Evolutionary conservation across 2,797 vertebrate species (phyloP).

Genomic region (Picus viridis): DNA sequence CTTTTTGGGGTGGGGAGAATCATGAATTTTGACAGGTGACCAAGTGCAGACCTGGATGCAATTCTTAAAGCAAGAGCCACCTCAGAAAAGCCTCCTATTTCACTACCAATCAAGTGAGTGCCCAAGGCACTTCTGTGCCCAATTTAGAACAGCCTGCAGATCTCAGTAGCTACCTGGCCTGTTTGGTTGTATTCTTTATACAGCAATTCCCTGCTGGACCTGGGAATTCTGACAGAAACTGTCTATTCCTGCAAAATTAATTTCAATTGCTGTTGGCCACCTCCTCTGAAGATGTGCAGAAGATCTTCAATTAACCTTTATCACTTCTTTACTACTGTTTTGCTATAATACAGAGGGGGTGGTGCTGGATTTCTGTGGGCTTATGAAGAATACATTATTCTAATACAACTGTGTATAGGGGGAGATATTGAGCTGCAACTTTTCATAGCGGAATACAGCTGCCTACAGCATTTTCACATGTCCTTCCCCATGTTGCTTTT

Average conservation of each 20-base stretch:
- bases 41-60: neutral
- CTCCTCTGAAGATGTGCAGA: neutral
- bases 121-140: neutral
- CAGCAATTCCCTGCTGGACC: neutral
- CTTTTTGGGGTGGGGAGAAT: neutral
- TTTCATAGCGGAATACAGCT: neutral
- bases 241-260: neutral
- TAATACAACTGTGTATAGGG: neutral
- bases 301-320: neutral
- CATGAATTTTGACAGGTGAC: neutral
- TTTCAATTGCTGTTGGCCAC: neutral
- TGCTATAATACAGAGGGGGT: neutral
- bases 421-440: neutral
- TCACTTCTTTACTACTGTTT: neutral
- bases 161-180: neutral
- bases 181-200: neutral
- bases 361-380: neutral
- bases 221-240: neutral
- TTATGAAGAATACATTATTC: neutral
- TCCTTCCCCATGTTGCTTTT: neutral
- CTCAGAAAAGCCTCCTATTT: neutral
- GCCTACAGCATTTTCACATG: neutral
- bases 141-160: neutral
- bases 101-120: neutral
- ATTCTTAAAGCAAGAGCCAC: neutral